A percentile compares a stretch with the other conserved stretches of the same genome.
Conservation (phyloP, 2,888 invertebrate species). For the Ypsolopha scabrella region DNA sequence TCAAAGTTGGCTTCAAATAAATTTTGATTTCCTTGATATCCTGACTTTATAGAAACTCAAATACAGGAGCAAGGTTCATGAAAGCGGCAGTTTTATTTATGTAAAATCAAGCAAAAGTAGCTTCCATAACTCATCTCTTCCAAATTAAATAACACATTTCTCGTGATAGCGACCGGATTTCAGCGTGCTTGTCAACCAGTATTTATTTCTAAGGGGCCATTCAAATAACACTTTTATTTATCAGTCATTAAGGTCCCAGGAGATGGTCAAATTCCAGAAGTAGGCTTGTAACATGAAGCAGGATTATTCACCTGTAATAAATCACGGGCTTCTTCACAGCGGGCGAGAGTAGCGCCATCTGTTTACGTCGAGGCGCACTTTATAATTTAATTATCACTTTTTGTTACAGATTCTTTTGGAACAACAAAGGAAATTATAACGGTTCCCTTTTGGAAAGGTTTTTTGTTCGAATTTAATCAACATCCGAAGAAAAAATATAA, state of each 20-base stretch:
- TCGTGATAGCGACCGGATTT: conserved; percentile 36
- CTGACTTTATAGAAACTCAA: no score
- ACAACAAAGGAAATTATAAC: conserved; percentile 6
- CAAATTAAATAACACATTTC: conserved; percentile 27
- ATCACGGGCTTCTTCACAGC: conserved; percentile 24
- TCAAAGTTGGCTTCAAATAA: no score
- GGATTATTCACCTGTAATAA: conserved; percentile 53
- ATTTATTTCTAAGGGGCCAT: no score
- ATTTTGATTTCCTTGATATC: no score
- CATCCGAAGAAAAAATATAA: background rate
- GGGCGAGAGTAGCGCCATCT: conserved; percentile 24
- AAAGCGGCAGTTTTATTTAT: background rate
- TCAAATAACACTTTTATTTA: no score
- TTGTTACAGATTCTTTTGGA: conserved; percentile 19
- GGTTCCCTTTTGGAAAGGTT: background rate
- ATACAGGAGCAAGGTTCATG: background rate
- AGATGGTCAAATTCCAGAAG: background rate
- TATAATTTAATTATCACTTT: conserved; percentile 46
- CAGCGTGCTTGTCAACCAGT: conserved; percentile 13
- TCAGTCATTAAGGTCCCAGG: no score
- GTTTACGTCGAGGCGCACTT: conserved; percentile 29
- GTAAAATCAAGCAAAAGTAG: background rate
- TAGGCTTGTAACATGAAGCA: conserved; percentile 33
- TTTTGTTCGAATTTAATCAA: background rate
- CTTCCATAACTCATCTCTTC: conserved; percentile 26